These are phyloP conservation scores for Ciconia boyciana DNA, from an alignment of 2,113 vertebrate species.

Conservation along the genomic window DNA sequence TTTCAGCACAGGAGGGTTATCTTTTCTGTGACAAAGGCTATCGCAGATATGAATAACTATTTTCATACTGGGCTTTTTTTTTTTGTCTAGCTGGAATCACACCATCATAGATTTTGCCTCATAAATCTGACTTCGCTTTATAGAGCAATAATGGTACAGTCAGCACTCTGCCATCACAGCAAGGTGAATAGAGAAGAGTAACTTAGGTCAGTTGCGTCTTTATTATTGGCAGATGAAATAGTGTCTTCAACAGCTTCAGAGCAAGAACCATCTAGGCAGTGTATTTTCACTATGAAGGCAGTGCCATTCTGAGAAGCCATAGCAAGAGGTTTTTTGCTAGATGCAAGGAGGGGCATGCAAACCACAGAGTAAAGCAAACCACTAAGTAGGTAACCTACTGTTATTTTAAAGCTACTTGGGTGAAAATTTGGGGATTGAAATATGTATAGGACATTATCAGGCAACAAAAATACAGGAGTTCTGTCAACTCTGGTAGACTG, in stretches of 20 bases:
- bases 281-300: constrained; percentile 27
- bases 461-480: background rate
- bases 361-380: background rate
- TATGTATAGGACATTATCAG: background rate
- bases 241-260: constrained; percentile 55
- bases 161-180: constrained; percentile 59
- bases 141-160: constrained; percentile 39
- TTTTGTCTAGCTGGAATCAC: constrained; percentile 48
- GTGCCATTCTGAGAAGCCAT: background rate
- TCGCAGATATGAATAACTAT: constrained; percentile 59
- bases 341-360: background rate
- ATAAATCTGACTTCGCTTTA: constrained; percentile 42
- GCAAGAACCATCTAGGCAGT: constrained; percentile 35
- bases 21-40: constrained; percentile 57
- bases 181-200: constrained; percentile 51
- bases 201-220: constrained; percentile 58
- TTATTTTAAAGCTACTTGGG: background rate
- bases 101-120: constrained; percentile 55
- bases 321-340: background rate
- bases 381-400: background rate
- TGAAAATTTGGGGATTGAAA: background rate
- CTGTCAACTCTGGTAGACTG: background rate
- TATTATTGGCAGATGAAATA: constrained; percentile 60
- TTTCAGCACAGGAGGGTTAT: constrained; percentile 63
- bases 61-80: constrained; percentile 59